These are phyloP conservation scores for Pandemis corylana DNA, from an alignment of 2,888 invertebrate species.

Conservation along the genomic window DNA sequence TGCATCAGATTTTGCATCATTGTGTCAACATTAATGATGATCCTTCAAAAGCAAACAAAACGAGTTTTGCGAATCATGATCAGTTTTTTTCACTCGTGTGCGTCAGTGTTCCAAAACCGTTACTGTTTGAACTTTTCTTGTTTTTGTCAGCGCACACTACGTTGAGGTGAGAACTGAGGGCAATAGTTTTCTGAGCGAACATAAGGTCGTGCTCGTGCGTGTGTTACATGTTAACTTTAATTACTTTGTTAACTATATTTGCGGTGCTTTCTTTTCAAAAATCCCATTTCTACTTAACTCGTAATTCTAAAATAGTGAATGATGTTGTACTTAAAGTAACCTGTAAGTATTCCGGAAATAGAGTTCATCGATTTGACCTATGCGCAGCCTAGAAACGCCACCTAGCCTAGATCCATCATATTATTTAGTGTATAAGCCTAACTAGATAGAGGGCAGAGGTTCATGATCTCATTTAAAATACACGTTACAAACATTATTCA, in stretches of 20 bases:
- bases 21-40: slow-evolving; percentile 28
- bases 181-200: not conserved
- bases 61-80: slow-evolving; percentile 26
- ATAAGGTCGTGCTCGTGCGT: too few relatives aligned
- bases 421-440: not conserved
- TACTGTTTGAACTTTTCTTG: slow-evolving; percentile 14
- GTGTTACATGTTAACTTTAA: too few relatives aligned
- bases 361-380: slow-evolving; percentile 13
- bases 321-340: too few relatives aligned
- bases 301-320: too few relatives aligned
- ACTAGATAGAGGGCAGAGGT: slow-evolving; percentile 3
- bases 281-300: too few relatives aligned
- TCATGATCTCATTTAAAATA: not conserved
- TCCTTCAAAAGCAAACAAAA: slow-evolving; percentile 24
- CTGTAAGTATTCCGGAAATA: not conserved
- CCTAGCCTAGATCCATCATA: slow-evolving; percentile 1
- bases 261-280: too few relatives aligned
- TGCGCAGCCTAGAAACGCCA: slow-evolving; percentile 15
- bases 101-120: not conserved
- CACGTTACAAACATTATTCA: not conserved
- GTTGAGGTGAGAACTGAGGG: not conserved
- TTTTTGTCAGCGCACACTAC: not conserved
- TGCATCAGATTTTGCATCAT: slow-evolving; percentile 37
- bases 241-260: too few relatives aligned
- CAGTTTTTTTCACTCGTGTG: not conserved